Conservation (phyloP, 2,797 vertebrate species). For the Thripadectes ignobilis region DNA sequence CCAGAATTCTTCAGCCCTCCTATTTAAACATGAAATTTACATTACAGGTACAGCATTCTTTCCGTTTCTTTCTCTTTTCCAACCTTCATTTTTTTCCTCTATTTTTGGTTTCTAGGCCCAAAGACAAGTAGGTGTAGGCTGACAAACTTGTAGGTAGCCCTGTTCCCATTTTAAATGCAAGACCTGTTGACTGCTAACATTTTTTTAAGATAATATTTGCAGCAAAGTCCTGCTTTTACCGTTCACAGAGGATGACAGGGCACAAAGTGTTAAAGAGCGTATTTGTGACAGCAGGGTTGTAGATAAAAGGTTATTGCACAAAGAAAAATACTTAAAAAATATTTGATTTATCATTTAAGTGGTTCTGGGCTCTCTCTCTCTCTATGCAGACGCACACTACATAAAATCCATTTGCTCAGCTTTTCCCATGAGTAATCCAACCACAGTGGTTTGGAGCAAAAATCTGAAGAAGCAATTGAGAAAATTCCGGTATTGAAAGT, state of each 20-base stretch:
- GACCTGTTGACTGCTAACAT: conserved; percentile 13
- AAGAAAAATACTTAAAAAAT: not conserved
- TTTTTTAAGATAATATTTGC: conserved; percentile 12
- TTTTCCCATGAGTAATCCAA: conserved; percentile 73
- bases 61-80: not conserved
- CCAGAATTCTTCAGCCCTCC: conserved; percentile 49
- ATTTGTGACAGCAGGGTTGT: not conserved
- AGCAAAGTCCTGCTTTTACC: not conserved
- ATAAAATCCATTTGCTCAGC: conserved; percentile 73
- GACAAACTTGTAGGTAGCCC: conserved; percentile 2
- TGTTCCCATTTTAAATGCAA: conserved; percentile 45
- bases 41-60: conserved; percentile 22
- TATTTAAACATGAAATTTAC: conserved; percentile 74
- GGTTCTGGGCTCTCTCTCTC: not conserved
- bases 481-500: conserved; percentile 71
- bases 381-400: not conserved
- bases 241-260: not conserved
- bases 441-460: conserved; percentile 68
- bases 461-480: conserved; percentile 75
- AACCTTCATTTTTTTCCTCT: not conserved
- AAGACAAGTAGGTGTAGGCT: not conserved
- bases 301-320: conserved; percentile 34
- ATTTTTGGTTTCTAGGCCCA: not conserved
- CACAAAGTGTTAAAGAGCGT: not conserved
- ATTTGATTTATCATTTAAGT: conserved; percentile 38